A percentile compares a stretch with the other conserved stretches of the same genome.
These are phyloP conservation scores for Automeris io DNA, from an alignment of 2,888 invertebrate species.

Conservation along the genomic window DNA sequence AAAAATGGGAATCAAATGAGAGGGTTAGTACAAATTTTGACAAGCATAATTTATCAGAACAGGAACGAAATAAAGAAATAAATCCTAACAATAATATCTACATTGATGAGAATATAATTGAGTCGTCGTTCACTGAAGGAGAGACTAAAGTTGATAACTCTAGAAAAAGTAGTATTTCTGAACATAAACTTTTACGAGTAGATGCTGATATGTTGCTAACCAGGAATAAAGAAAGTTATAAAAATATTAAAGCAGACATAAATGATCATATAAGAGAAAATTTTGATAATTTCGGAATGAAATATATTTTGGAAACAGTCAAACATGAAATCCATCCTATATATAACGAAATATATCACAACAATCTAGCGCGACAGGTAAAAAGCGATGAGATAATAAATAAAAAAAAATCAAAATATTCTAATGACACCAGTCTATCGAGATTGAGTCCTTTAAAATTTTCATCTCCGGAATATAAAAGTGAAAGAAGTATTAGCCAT, in stretches of 20 bases:
- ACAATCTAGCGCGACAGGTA: slow-evolving; percentile 24
- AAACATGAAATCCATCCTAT: slow-evolving; percentile 30
- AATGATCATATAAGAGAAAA: slow-evolving; percentile 13
- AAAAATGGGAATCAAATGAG: not conserved
- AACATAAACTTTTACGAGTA: slow-evolving; percentile 34
- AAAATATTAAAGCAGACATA: not conserved
- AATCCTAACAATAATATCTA: not conserved
- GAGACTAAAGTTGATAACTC: not conserved
- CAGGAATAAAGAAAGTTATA: slow-evolving; percentile 19
- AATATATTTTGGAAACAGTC: slow-evolving; percentile 42
- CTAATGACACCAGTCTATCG: slow-evolving; percentile 18
- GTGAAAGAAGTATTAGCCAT: slow-evolving; percentile 15
- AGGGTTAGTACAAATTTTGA: not conserved
- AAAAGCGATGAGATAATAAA: slow-evolving; percentile 34
- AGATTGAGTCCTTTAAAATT: slow-evolving; percentile 19
- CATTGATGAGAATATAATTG: not conserved
- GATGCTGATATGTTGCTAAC: slow-evolving; percentile 33
- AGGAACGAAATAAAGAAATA: not conserved
- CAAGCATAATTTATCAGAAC: not conserved
- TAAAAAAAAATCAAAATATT: slow-evolving; percentile 13
- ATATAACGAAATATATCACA: slow-evolving; percentile 18
- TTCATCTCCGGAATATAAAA: slow-evolving; percentile 22
- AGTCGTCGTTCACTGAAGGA: not conserved
- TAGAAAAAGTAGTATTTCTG: slow-evolving; percentile 19
- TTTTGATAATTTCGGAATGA: slow-evolving; percentile 31